phyloP scores from a whole-genome alignment of 2,888 invertebrate species.

The Gari tellinella region DNA sequence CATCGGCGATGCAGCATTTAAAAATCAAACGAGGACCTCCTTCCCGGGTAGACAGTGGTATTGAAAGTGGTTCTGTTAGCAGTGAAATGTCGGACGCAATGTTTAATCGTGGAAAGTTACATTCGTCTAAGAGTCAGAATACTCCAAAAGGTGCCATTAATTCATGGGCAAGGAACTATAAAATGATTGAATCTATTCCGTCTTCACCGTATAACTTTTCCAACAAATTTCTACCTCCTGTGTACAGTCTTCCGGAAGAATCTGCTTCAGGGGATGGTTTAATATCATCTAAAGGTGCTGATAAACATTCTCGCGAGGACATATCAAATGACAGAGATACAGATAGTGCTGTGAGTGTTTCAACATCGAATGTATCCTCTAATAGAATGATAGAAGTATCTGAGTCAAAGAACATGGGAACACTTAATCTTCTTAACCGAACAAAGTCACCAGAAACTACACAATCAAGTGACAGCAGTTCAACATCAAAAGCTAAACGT shows the following conservation, averaged over 20 bases:
- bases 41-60: slow-evolving; percentile 74
- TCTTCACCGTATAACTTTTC: slow-evolving; percentile 33
- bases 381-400: slow-evolving; percentile 13
- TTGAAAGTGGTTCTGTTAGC: slow-evolving; percentile 73
- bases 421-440: slow-evolving; percentile 4
- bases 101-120: slow-evolving; percentile 51
- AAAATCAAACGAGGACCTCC: slow-evolving; percentile 18
- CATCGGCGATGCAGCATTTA: slow-evolving; percentile 7
- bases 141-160: slow-evolving; percentile 37
- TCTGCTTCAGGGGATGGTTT: neutral
- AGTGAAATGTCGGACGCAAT: slow-evolving; percentile 71
- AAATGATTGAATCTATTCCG: slow-evolving; percentile 37
- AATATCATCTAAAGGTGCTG: neutral
- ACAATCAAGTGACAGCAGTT: too few species aligned
- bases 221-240: slow-evolving; percentile 43
- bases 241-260: slow-evolving; percentile 39
- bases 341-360: slow-evolving; percentile 18
- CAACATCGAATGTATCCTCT: neutral
- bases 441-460: too few species aligned
- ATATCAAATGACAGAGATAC: slow-evolving; percentile 1
- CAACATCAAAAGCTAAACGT: too few species aligned
- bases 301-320: neutral
- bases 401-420: slow-evolving; percentile 9
- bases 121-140: slow-evolving; percentile 47
- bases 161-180: slow-evolving; percentile 59